Base-by-base conservation (phyloP, 1,140 invertebrate genomes). In the Pectinophora gossypiella region DNA sequence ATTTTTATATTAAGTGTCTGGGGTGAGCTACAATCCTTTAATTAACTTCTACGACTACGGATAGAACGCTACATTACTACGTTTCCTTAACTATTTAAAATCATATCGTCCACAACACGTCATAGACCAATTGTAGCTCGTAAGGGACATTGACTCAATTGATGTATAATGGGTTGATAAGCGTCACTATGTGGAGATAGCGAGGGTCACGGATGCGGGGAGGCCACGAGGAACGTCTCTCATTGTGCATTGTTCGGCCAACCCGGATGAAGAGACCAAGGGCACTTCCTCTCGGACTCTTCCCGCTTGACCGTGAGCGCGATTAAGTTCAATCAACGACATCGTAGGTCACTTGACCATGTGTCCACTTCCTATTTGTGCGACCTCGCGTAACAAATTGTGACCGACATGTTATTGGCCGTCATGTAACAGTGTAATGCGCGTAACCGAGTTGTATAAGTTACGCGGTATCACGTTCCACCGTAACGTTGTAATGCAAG, bases 201-300 rank as follows among this genome's bases (percentile, higher is more conserved):
- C n/a, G 5, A 27, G 23, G 23, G n/a, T 40, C 36, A 76, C 68
- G 71, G 72, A 76, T 81, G 64, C 67, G 47, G 52, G 53, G 72
- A 78, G 74, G 76, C 68, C 76, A 15, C 36, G 27, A 32, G 46
- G 72, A 75, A 74, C 70, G 76, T 68, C 70, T 71, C 60, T 59
- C 64, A 82, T 82, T 85, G 76, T 81, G 59, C 72, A 82, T 80
- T 84, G 77, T 80, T 75, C 50, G 61, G 48, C 54, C 47, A n/a
- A n/a, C n/a, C 52, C 61, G 54, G 55, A 54, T 59, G 65, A 60
- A 61, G 60, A 56, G 53, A 54, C 75, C 69, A 75, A 80, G 76
- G 76, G 76, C 75, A 76, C 63, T 81, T 85, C 75, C 77, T 75
- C 61, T 66, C 40, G 64, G 68, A 68, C 67, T 57, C 44, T 42